Evolutionary conservation across 2,797 vertebrate genomes (phyloP).

Genomic region (Schizothorax lantsangensis): DNA sequence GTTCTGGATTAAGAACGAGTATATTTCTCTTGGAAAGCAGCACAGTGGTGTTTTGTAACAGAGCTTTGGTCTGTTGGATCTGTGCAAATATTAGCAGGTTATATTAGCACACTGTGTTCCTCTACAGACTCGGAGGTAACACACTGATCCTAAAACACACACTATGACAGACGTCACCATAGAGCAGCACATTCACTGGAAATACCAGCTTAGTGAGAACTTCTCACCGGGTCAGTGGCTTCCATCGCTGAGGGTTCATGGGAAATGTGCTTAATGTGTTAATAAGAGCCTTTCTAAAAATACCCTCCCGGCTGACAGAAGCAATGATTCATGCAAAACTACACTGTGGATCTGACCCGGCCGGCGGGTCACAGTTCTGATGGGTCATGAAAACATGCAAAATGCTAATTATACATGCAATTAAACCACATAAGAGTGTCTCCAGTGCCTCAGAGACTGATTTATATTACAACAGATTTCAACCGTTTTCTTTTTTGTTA

Average conservation of each 20-base stretch:
- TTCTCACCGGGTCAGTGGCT: slow-evolving; percentile 51
- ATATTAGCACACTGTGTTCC: not conserved
- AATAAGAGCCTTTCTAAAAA: slow-evolving; percentile 82
- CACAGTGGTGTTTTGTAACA: not conserved
- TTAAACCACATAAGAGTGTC: not conserved
- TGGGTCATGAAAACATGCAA: not conserved
- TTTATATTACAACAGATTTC: not conserved
- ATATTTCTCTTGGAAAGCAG: not conserved
- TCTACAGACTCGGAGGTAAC: not conserved
- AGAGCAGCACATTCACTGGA: slow-evolving; percentile 22
- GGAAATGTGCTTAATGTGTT: slow-evolving; percentile 78
- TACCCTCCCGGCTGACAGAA: slow-evolving; percentile 73
- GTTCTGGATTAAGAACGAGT: not conserved
- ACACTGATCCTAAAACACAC: slow-evolving; percentile 3
- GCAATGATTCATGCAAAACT: slow-evolving; percentile 73
- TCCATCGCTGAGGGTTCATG: slow-evolving; percentile 68
- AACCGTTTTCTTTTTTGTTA: not conserved
- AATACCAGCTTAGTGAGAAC: slow-evolving; percentile 53
- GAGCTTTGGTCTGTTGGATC: not conserved
- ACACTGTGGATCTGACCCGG: slow-evolving; percentile 78
- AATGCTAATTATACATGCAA: not conserved
- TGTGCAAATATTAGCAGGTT: slow-evolving; percentile 15
- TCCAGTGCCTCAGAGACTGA: not conserved
- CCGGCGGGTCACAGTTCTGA: slow-evolving; percentile 68
- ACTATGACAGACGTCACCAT: not conserved